phyloP scores from a whole-genome alignment of 2,113 vertebrate genomes.

The Oncorhynchus mykiss region DNA sequence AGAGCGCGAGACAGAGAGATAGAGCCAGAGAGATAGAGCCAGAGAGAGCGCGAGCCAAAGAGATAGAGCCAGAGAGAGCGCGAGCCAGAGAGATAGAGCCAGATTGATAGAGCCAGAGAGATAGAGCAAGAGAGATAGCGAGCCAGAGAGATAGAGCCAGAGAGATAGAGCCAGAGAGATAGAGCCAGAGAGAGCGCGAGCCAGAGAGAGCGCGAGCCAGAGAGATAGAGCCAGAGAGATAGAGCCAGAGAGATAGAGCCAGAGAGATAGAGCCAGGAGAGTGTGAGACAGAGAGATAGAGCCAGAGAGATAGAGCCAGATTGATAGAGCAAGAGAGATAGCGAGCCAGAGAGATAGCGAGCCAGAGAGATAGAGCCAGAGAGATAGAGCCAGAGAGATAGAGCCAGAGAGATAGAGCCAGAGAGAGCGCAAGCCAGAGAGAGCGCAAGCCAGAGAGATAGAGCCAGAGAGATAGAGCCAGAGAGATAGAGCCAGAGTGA shows the following conservation, averaged over 20 bases:
- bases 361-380: neutral
- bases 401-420: neutral
- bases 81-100: neutral
- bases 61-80: conserved; percentile 3
- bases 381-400: neutral
- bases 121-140: too few species aligned
- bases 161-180: too few species aligned
- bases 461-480: neutral
- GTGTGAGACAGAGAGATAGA: neutral
- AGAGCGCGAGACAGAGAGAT: too few species aligned
- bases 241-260: too few species aligned
- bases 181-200: too few species aligned
- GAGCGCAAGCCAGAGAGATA: too few species aligned
- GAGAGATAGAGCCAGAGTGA: neutral
- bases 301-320: neutral
- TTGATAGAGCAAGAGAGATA: too few species aligned
- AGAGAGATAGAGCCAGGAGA: too few species aligned
- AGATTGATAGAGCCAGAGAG: neutral
- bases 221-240: neutral
- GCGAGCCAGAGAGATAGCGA: neutral
- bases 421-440: too few species aligned
- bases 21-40: neutral
- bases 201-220: too few species aligned
- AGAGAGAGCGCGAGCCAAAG: too few species aligned
- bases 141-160: too few species aligned